Evolutionary conservation across 2,797 vertebrate species (phyloP).

Genomic region (Sebastes minor): DNA sequence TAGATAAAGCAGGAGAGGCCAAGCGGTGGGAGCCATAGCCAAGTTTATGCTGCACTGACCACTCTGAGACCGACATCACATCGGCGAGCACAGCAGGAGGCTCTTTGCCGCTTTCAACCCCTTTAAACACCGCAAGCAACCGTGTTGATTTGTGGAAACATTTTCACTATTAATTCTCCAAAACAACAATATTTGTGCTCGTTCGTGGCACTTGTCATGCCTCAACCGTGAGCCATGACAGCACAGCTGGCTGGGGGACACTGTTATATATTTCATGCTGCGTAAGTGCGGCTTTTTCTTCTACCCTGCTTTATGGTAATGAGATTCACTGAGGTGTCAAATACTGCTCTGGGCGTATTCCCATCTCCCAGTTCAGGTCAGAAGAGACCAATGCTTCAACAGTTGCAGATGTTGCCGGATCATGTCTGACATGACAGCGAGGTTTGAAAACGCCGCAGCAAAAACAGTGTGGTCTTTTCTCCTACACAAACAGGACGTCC

Average conservation of each 20-base stretch:
- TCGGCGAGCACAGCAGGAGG: constrained; percentile 13
- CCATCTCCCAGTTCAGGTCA: constrained; percentile 65
- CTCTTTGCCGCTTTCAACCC: constrained; percentile 30
- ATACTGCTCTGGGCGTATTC: constrained; percentile 73
- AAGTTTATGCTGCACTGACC: constrained; percentile 66
- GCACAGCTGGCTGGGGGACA: constrained; percentile 55
- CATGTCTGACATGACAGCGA: constrained; percentile 62
- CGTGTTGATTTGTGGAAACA: constrained; percentile 40
- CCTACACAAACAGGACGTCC: constrained; percentile 14
- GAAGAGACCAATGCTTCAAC: constrained; percentile 64
- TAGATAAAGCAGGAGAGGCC: constrained; percentile 79
- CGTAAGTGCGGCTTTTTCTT: constrained; percentile 60
- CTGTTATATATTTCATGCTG: constrained; percentile 71
- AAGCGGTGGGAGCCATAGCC: constrained; percentile 65
- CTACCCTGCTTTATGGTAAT: constrained; percentile 73
- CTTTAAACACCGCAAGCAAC: constrained; percentile 23
- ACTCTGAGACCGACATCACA: constrained; percentile 23
- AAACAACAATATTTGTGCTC: constrained; percentile 26
- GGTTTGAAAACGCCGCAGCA: constrained; percentile 41
- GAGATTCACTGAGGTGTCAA: constrained; percentile 77
- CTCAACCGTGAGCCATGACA: constrained; percentile 30
- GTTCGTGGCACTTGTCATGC: constrained; percentile 33
- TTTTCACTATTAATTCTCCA: constrained; percentile 28
- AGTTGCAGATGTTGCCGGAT: constrained; percentile 58
- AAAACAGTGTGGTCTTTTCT: constrained; percentile 33